Conservation (phyloP, 2,888 invertebrate genomes). For the Esperia sulphurella region DNA sequence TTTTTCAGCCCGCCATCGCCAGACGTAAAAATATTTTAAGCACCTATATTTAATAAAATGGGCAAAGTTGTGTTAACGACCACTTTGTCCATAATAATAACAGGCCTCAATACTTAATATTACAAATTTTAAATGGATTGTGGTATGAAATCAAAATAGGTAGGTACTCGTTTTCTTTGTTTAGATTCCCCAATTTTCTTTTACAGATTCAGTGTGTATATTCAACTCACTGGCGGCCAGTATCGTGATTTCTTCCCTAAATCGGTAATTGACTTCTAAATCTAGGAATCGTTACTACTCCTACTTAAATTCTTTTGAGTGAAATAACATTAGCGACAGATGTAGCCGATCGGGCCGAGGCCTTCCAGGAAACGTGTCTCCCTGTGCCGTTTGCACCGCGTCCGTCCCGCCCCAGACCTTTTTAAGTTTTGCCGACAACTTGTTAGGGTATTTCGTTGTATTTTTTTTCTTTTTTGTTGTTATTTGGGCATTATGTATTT, state of each 20-base stretch:
- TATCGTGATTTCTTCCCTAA: not conserved
- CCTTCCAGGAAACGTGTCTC: conserved; percentile 64
- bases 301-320: conserved; percentile 30
- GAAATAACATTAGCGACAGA: conserved; percentile 61
- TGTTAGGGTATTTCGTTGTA: conserved; percentile 50
- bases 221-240: not conserved
- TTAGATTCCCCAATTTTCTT: too few relatives aligned
- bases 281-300: conserved; percentile 13
- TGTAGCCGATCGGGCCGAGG: conserved; percentile 57
- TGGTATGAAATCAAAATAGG: too few relatives aligned
- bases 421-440: conserved; percentile 67
- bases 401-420: conserved; percentile 42
- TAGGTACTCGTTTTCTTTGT: too few relatives aligned
- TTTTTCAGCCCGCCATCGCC: too few relatives aligned
- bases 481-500: conserved; percentile 31
- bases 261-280: not conserved
- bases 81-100: too few relatives aligned
- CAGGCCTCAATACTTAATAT: too few relatives aligned
- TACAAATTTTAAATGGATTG: too few relatives aligned
- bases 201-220: too few relatives aligned
- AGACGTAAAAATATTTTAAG: too few relatives aligned
- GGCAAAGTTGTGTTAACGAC: too few relatives aligned
- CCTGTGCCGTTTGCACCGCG: conserved; percentile 24
- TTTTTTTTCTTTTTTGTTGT: conserved; percentile 37
- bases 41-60: too few relatives aligned